Percentiles rank a stretch among this genome's conserved stretches.
These are phyloP conservation scores for Sturmia bella DNA, from an alignment of 2,888 invertebrate species.

Conservation along the genomic window DNA sequence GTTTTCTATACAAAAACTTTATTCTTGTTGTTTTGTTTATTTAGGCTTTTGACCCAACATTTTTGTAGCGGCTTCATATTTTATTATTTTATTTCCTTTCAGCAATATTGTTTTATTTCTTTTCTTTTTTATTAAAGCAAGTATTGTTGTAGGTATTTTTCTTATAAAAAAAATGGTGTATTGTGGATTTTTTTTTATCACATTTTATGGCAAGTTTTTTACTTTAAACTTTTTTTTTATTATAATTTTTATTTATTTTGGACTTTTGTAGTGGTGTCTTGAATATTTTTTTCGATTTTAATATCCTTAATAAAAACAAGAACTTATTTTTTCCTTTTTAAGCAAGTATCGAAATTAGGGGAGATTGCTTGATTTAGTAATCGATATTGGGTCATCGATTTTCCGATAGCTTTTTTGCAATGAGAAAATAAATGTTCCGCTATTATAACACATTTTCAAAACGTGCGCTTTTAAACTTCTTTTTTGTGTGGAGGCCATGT, in stretches of 20 bases:
- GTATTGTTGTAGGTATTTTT: background rate
- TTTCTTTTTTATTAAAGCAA: background rate
- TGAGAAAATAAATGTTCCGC: no score
- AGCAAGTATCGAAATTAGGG: no score
- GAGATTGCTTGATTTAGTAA: no score
- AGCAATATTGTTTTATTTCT: background rate
- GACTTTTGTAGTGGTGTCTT: conserved; percentile 35
- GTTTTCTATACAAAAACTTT: background rate
- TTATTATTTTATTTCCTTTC: background rate
- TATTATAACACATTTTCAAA: no score
- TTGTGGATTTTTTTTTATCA: conserved; percentile 62
- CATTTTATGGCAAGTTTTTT: conserved; percentile 61
- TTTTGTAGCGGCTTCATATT: conserved; percentile 27
- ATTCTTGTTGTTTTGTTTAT: background rate
- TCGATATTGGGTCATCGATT: no score
- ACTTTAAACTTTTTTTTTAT: conserved; percentile 8
- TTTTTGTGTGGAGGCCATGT: no score
- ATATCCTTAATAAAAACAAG: conserved; percentile 53
- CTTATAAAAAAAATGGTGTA: conserved; percentile 11
- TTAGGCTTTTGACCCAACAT: background rate
- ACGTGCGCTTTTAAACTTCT: no score
- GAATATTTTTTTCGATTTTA: conserved; percentile 65
- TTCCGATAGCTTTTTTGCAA: no score
- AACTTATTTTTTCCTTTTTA: no score
- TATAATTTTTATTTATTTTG: no score